These are phyloP conservation scores for Calcarius lapponicus DNA, from an alignment of 2,797 vertebrate genomes.

Conservation along the genomic window DNA sequence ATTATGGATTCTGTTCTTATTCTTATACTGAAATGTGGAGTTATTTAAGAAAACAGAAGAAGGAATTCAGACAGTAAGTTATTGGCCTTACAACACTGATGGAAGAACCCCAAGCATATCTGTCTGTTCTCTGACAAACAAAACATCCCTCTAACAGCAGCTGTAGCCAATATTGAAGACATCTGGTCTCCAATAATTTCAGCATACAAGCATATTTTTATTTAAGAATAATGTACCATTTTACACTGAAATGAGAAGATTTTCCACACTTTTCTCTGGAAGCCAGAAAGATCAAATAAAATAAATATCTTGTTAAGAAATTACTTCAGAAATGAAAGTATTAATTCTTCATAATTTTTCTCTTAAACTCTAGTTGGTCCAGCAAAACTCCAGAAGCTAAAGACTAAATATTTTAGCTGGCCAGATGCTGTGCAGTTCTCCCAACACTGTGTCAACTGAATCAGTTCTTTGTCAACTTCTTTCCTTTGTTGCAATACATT, in stretches of 20 bases:
- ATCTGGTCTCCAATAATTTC: not conserved
- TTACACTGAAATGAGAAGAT: not conserved
- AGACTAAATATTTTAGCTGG: conserved; percentile 44
- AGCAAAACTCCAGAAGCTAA: conserved; percentile 22
- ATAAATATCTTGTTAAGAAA: not conserved
- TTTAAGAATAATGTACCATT: not conserved
- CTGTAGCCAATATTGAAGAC: not conserved
- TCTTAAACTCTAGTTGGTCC: not conserved
- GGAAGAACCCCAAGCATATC: not conserved
- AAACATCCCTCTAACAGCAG: not conserved
- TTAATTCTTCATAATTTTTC: not conserved
- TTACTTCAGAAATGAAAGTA: not conserved
- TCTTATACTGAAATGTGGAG: not conserved
- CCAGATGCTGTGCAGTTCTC: not conserved
- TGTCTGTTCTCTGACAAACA: not conserved
- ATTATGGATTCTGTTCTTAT: not conserved
- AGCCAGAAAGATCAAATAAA: conserved; percentile 2
- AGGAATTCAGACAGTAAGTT: not conserved
- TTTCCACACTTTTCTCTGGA: not conserved
- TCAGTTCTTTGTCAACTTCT: not conserved
- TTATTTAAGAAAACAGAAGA: not conserved
- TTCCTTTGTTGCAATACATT: not conserved
- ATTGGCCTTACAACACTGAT: not conserved
- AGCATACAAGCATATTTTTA: not conserved
- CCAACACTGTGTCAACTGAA: not conserved